These are phyloP conservation scores for Pteronura brasiliensis DNA, from an alignment of 2,113 vertebrate genomes.

Conservation along the genomic window DNA sequence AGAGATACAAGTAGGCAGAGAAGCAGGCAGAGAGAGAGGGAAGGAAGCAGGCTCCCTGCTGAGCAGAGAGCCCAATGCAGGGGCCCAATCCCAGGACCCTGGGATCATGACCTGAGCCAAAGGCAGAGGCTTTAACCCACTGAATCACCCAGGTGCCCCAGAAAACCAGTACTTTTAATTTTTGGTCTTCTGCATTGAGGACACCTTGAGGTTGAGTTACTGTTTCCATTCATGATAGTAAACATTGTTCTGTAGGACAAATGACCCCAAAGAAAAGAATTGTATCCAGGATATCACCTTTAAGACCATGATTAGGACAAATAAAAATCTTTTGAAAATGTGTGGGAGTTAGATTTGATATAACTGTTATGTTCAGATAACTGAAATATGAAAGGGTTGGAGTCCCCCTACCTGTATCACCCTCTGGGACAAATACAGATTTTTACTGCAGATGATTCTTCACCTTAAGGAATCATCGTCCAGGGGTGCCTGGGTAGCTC, in stretches of 20 bases:
- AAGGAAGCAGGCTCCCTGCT: too few relatives aligned
- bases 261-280: background rate
- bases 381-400: background rate
- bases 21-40: too few relatives aligned
- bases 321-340: background rate
- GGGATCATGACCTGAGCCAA: too few relatives aligned
- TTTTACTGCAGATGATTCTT: background rate
- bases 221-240: too few relatives aligned
- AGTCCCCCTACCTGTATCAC: background rate
- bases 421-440: background rate
- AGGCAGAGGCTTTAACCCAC: too few relatives aligned
- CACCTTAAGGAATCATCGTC: too few relatives aligned
- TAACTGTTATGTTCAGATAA: background rate
- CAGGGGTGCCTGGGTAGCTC: too few relatives aligned
- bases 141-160: too few relatives aligned
- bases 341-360: background rate
- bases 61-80: too few relatives aligned
- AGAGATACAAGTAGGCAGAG: too few relatives aligned
- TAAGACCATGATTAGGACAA: background rate
- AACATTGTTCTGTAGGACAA: background rate
- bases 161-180: background rate
- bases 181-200: background rate
- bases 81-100: too few relatives aligned
- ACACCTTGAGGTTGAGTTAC: background rate
- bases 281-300: background rate